These are phyloP conservation scores for Nasonia oneida DNA, from an alignment of 2,888 invertebrate species.

Conservation along the genomic window DNA sequence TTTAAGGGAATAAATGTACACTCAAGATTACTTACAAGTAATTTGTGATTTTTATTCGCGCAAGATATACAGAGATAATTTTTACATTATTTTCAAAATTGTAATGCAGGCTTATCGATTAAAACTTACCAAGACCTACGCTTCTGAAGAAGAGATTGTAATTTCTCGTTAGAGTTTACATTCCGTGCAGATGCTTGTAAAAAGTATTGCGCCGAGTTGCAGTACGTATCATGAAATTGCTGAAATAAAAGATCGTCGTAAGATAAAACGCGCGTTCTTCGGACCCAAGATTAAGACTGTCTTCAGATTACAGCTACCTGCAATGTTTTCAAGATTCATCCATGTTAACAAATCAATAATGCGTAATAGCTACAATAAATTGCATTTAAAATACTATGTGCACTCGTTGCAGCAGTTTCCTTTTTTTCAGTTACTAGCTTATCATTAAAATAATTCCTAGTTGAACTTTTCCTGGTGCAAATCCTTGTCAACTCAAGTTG, in stretches of 20 bases:
- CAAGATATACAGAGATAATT: constrained; percentile 40
- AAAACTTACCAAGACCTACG: constrained; percentile 19
- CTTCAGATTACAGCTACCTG: constrained; percentile 57
- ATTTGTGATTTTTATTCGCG: constrained; percentile 52
- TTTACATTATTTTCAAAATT: constrained; percentile 49
- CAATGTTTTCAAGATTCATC: constrained; percentile 62
- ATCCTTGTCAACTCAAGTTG: constrained; percentile 12
- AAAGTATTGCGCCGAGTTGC: not conserved
- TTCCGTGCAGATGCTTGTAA: constrained; percentile 42
- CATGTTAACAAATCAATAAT: constrained; percentile 62
- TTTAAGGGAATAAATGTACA: constrained; percentile 18
- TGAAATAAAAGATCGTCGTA: constrained; percentile 30
- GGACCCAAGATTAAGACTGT: constrained; percentile 61
- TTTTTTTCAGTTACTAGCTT: not conserved
- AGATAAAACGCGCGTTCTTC: constrained; percentile 20
- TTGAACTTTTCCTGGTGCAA: constrained; percentile 1
- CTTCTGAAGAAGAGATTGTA: constrained; percentile 38
- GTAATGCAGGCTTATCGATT: constrained; percentile 39
- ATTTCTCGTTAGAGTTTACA: constrained; percentile 42
- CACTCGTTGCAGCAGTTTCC: constrained; percentile 40
- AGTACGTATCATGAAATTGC: constrained; percentile 49
- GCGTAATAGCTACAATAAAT: constrained; percentile 59
- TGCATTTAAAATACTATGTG: constrained; percentile 63
- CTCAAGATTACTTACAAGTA: constrained; percentile 45
- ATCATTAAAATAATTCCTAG: constrained; percentile 23